These are phyloP conservation scores for Brachypodius melanocephalos DNA, from an alignment of 2,113 vertebrate genomes.

Conservation along the genomic window DNA sequence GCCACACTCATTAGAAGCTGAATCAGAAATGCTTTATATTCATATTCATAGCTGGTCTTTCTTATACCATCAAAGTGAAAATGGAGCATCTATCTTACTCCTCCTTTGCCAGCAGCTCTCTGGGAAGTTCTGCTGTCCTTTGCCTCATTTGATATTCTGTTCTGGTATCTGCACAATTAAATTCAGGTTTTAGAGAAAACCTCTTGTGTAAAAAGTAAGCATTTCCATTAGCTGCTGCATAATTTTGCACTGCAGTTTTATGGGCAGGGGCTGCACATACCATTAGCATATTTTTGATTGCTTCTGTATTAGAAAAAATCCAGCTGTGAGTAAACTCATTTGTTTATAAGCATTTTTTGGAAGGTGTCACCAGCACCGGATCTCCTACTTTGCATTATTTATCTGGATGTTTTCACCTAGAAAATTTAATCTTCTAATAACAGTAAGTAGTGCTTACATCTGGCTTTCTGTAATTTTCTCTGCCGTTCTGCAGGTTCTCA, in stretches of 20 bases:
- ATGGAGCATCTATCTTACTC: neutral
- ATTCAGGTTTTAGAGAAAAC: neutral
- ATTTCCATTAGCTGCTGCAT: neutral
- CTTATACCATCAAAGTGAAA: neutral
- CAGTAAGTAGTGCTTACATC: neutral
- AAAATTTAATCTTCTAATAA: neutral
- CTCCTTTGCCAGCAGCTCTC: neutral
- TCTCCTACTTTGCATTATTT: neutral
- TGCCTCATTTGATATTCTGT: neutral
- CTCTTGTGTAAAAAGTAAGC: neutral
- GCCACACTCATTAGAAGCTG: neutral
- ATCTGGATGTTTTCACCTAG: neutral
- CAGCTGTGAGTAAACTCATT: neutral
- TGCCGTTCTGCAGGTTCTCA: conserved; percentile 81
- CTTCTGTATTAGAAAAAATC: neutral
- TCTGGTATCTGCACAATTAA: neutral
- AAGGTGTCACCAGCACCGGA: neutral
- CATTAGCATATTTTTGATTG: conserved; percentile 15
- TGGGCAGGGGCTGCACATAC: neutral
- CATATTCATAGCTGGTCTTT: neutral
- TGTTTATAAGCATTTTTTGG: neutral
- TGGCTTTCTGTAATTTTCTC: neutral
- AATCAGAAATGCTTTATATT: conserved; percentile 1
- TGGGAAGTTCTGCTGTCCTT: neutral
- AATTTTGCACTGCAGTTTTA: conserved; percentile 11